Base-by-base conservation (phyloP, 2,797 vertebrate species). In the Saguinus oedipus region DNA sequence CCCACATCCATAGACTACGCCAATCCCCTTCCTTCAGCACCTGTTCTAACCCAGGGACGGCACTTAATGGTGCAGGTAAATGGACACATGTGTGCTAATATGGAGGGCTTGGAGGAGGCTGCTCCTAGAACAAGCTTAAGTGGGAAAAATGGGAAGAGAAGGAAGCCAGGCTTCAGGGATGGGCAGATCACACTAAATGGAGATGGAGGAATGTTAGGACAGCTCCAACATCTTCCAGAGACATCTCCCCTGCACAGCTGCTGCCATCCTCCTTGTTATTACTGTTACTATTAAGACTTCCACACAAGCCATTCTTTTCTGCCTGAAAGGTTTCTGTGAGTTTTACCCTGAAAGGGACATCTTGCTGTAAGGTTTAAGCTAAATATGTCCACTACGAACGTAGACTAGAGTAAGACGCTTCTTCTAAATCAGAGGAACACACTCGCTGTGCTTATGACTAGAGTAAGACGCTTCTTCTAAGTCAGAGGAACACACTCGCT, bases 341-440 rank as follows among this genome's bases (percentile, higher is more conserved):
- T 46, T 85, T 80, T 75, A 81, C 55, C 89, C 44, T 70, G 88
- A 95, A 97, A 96, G 81, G 11, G 93, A 27, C 19, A 88, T 90
- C 83, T 93, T 95, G 4, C 39, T 57, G 59, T 61, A 92, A 95
- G 46, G 9, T n/a, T 94, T 88, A 94, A 94, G 46, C 53, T 95
- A 96, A 94, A 83, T 93, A 36, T 76, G 26, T 94, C 97, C 70
- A 39, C 30, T 89, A 50, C 7, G 87, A 89, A 90, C 48, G 46
- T 50, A 97, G 72, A 95, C 44, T 15, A 84, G 57, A 82, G 46
- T 46, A 26, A 95, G 78, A 80, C 50, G n/a, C 17, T 78, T 33
- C 59, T 93, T 89, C 93, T 55, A 94, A 96, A 93, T 20, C 87
- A 83, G 80, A 84, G 76, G 39, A 94, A 84, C 46, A 81, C 17